Base-by-base conservation (phyloP, 2,888 invertebrate species). In the Enchytraeus crypticus region DNA sequence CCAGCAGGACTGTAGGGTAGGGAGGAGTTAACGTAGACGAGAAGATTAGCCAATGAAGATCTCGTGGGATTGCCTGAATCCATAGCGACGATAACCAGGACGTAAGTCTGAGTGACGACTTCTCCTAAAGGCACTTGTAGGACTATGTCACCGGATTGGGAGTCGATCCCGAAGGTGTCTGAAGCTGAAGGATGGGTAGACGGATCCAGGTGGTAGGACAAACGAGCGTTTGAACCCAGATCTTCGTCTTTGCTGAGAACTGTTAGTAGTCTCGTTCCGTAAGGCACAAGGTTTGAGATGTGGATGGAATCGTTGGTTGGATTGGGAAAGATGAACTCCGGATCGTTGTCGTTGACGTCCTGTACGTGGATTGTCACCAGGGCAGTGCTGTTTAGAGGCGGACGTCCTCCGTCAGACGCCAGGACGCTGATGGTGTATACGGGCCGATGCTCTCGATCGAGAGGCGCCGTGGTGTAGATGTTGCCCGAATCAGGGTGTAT, bases 401-500 rank as follows among this genome's bases (percentile, higher is more conserved):
- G 53, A 14, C 33, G 49, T 11, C 58, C 49, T 26, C 30, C 18
- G 53, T 64, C 61, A 26, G 30, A 33, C 46, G 46, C 66, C 18
- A 47, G 32, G 54, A 65, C 60, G 32, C 32, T 46, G 21, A 66
- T 30, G 11, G 33, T n/a, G 53, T 66, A 59, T 18, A 49, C 38
- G 21, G 59, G 23, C 29, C 60, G 57, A 5, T 18, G n/a, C 51
- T 63, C 63, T 11, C 63, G 59, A 27, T 63, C 63, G n/a, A 63
- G 45, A 0, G 51, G 29, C 11, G 55, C 45, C n/a, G 56, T 64
- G 8, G 73, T 69, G n/a, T 67, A 65, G 4, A 76, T 62, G 47
- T 70, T 64, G 0, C 76, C 76, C 3, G 71, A 64, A 5, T 60
- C 64, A 5, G 63, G 53, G 54, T 73, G 46, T n/a, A 66, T 55